A percentile compares a stretch with the other conserved stretches of the same genome.
These are phyloP conservation scores for Nestor notabilis DNA, from an alignment of 2,113 vertebrate species.

Conservation along the genomic window DNA sequence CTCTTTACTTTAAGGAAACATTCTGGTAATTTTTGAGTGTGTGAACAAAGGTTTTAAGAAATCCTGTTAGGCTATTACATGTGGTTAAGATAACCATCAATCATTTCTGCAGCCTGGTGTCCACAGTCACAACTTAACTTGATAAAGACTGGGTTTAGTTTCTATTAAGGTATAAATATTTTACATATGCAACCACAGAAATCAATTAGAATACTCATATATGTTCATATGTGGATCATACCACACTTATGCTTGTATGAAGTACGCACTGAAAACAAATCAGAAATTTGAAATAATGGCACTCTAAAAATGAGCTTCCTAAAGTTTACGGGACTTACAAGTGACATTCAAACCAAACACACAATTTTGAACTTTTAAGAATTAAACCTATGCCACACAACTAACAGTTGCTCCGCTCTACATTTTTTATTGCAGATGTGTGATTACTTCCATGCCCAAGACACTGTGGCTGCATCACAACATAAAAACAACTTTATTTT, in stretches of 20 bases:
- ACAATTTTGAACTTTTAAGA: background rate
- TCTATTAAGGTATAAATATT: conserved; percentile 67
- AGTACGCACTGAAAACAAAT: background rate
- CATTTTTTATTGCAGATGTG: background rate
- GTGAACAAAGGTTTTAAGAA: conserved; percentile 60
- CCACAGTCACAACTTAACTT: conserved; percentile 63
- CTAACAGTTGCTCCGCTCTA: background rate
- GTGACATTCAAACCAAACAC: background rate
- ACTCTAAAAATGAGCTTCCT: background rate
- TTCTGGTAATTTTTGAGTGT: conserved; percentile 41
- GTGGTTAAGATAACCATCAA: conserved; percentile 58
- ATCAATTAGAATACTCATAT: background rate
- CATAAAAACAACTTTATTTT: background rate
- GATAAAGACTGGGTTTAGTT: conserved; percentile 55
- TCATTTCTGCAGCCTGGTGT: conserved; percentile 57
- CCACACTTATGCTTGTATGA: background rate
- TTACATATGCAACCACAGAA: conserved; percentile 30
- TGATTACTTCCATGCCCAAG: background rate
- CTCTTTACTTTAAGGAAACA: conserved; percentile 2
- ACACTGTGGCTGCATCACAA: background rate
- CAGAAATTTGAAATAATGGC: background rate
- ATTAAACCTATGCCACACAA: background rate
- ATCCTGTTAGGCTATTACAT: conserved; percentile 53
- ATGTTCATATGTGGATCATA: background rate
- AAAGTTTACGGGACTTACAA: background rate